Evolutionary conservation across 2,888 invertebrate genomes (phyloP), one percentile per base, ranked within the genome.

Genomic region (Myopa testacea): DNA sequence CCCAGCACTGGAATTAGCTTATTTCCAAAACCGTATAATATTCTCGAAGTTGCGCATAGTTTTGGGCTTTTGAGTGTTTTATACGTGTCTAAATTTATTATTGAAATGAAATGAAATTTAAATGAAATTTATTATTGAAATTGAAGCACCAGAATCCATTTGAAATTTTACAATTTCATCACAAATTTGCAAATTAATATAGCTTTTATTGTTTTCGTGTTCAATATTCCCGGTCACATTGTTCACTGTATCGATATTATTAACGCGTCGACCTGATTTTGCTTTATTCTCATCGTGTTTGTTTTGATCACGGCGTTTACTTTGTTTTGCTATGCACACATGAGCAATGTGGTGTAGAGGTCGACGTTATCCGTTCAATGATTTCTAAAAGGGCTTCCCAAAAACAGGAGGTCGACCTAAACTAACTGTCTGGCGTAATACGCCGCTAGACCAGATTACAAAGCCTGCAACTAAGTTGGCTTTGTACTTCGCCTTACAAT

Each of bases 61-160:
- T n/a, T n/a, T n/a, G n/a, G n/a, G 19, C 34, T 55, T 62, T 10
- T 65, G 14, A 4, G 77, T 60, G 10, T 37, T 55, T n/a, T 77
- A 78, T 76, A 34, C 78, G 72, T 55, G 76, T 7, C 19, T 6
- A n/a, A n/a, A n/a, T n/a, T n/a, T n/a, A n/a, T n/a, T n/a, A n/a
- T n/a, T n/a, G n/a, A n/a, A n/a, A n/a, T n/a, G n/a, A n/a, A n/a
- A n/a, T n/a, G n/a, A n/a, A n/a, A n/a, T n/a, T n/a, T n/a, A n/a
- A n/a, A n/a, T n/a, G n/a, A 77, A 62, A 60, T 69, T 80, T 38
- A 81, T 80, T 14, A 78, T 14, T 5, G 79, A 80, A 55, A 81
- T 62, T 7, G 80, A 63, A 3, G 79, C 80, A 12, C 80, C 80
- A 26, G 78, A 79, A 37, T 82, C 79, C 78, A 82, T 78, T 78